Evolutionary conservation across 2,113 vertebrate species (phyloP).

Genomic region (Alligator sinensis): DNA sequence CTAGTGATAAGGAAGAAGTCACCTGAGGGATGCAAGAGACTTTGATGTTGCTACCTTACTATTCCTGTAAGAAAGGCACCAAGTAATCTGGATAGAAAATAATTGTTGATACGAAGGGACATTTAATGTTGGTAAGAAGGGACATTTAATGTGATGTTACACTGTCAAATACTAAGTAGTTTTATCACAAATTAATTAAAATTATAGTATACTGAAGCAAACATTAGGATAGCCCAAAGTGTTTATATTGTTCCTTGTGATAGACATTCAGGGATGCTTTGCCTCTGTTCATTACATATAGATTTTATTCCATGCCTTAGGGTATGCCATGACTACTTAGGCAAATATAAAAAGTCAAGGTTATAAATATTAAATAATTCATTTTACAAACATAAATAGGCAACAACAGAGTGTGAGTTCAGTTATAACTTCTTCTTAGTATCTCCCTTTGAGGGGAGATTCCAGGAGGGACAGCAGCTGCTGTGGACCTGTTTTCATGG

Average conservation of each 20-base stretch:
- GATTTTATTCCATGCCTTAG: neutral
- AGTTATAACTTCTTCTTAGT: neutral
- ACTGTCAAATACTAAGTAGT: neutral
- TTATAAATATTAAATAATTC: neutral
- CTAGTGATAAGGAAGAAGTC: slow-evolving; percentile 11
- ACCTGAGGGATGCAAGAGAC: slow-evolving; percentile 15
- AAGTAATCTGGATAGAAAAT: neutral
- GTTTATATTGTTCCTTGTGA: neutral
- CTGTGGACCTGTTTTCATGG: neutral
- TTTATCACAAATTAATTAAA: slow-evolving; percentile 7
- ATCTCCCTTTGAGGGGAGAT: neutral
- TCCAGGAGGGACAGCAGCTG: neutral
- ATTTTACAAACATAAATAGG: neutral
- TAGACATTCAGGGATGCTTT: neutral
- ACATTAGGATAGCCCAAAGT: neutral
- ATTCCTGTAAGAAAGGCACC: neutral
- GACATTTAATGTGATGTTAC: neutral
- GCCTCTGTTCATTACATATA: neutral
- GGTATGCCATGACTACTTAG: neutral
- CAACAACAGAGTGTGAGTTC: neutral
- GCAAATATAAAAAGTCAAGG: neutral
- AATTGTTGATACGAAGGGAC: neutral
- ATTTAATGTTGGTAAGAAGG: neutral
- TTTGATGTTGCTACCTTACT: slow-evolving; percentile 3
- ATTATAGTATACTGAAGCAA: neutral